phyloP scores from a whole-genome alignment of 1,140 invertebrate species.

The Rhyzopertha dominica region DNA sequence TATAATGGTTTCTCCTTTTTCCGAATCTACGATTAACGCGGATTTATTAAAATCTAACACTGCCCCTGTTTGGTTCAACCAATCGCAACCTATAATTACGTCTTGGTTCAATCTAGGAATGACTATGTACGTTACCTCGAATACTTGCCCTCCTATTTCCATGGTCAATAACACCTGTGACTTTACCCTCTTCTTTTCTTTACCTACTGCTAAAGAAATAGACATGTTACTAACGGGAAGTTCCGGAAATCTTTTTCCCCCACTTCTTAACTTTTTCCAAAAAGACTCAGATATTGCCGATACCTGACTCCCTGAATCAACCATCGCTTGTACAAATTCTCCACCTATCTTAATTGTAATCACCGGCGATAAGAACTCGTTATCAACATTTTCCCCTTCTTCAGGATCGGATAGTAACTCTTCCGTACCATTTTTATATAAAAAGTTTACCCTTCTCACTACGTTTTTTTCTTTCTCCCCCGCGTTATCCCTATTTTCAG shows the following conservation, averaged over 20 bases:
- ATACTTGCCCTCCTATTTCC: not conserved
- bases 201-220: conserved; percentile 20
- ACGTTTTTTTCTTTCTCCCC: no score
- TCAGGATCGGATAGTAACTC: not conserved
- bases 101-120: conserved; percentile 18
- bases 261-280: conserved; percentile 16
- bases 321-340: not conserved
- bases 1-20: not conserved
- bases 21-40: not conserved
- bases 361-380: no score
- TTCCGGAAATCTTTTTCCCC: conserved; percentile 9
- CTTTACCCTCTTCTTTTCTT: conserved; percentile 22
- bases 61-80: conserved; percentile 21
- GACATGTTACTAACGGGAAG: conserved; percentile 25
- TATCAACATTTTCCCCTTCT: conserved; percentile 2
- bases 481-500: no score
- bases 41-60: conserved; percentile 12
- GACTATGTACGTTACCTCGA: conserved; percentile 21
- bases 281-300: conserved; percentile 28
- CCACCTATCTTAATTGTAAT: not conserved
- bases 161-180: conserved; percentile 15
- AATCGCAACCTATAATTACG: conserved; percentile 31
- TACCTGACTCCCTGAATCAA: conserved; percentile 31
- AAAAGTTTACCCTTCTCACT: no score
- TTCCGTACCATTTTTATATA: conserved; percentile 4